Conservation (phyloP, 2,888 invertebrate species). For the Acleris laterana region DNA sequence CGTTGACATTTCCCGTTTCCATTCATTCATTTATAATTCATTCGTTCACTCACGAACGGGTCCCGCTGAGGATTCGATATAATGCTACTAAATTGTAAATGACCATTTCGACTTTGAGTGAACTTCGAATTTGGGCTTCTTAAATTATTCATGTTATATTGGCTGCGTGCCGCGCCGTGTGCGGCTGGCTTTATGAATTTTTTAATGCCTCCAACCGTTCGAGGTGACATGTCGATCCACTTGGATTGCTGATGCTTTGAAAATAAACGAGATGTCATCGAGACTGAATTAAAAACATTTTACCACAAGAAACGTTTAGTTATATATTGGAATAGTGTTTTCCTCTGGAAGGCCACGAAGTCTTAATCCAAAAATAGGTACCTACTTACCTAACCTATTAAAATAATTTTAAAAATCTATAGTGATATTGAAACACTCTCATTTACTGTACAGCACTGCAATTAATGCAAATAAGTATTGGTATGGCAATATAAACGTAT, state of each 20-base stretch:
- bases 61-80: conserved; percentile 58
- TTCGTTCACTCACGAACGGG: conserved; percentile 50
- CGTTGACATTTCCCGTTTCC: conserved; percentile 41
- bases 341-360: no score
- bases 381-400: no score
- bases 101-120: conserved; percentile 68
- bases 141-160: conserved; percentile 70
- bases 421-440: no score
- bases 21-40: conserved; percentile 56
- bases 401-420: no score
- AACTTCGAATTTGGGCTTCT: conserved; percentile 65
- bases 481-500: no score
- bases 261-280: neutral
- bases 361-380: no score
- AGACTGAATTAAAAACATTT: neutral
- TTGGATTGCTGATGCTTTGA: conserved; percentile 12
- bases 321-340: no score
- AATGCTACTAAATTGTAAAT: conserved; percentile 74
- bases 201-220: conserved; percentile 27
- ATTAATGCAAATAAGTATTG: no score
- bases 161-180: conserved; percentile 56
- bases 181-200: conserved; percentile 32
- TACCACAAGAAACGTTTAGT: no score
- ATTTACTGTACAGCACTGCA: no score
- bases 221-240: neutral